Evolutionary conservation across 1,140 invertebrate genomes (phyloP).

Genomic region (Lasioglossum baleicum): DNA sequence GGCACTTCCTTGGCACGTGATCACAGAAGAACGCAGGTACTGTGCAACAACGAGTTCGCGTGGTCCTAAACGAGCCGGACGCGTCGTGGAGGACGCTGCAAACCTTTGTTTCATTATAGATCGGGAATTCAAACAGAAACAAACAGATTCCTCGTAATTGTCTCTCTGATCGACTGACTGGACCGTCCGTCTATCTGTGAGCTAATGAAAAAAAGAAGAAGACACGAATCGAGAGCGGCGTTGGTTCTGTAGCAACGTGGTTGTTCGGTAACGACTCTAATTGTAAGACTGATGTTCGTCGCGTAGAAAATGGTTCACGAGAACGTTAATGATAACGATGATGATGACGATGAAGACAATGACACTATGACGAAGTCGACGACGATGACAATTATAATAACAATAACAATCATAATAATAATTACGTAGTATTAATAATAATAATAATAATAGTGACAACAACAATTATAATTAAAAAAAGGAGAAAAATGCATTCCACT

Average conservation of each 20-base stretch:
- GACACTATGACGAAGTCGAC: not conserved
- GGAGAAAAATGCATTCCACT: slow-evolving; percentile 65
- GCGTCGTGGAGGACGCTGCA: not conserved
- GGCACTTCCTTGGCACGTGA: slow-evolving; percentile 34
- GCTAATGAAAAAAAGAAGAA: not conserved
- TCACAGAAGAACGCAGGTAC: slow-evolving; percentile 35
- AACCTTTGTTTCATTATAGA: not conserved
- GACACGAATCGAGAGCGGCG: not conserved
- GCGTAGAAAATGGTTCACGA: not conserved
- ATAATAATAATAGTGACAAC: slow-evolving; percentile 37
- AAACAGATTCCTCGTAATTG: not conserved
- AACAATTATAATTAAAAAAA: slow-evolving; percentile 49
- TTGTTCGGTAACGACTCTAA: not conserved
- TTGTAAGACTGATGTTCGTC: not conserved
- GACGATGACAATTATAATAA: slow-evolving; percentile 20
- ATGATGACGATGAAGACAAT: not conserved
- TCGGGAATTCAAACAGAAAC: not conserved
- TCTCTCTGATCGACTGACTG: too few relatives aligned
- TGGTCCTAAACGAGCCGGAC: not conserved
- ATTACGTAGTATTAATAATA: slow-evolving; percentile 43
- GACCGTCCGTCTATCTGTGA: not conserved
- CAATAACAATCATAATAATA: slow-evolving; percentile 28
- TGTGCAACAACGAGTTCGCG: not conserved
- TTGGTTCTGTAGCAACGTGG: not conserved
- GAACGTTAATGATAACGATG: not conserved